Conservation (phyloP, 1,140 invertebrate genomes). For the Lycorma delicatula region DNA sequence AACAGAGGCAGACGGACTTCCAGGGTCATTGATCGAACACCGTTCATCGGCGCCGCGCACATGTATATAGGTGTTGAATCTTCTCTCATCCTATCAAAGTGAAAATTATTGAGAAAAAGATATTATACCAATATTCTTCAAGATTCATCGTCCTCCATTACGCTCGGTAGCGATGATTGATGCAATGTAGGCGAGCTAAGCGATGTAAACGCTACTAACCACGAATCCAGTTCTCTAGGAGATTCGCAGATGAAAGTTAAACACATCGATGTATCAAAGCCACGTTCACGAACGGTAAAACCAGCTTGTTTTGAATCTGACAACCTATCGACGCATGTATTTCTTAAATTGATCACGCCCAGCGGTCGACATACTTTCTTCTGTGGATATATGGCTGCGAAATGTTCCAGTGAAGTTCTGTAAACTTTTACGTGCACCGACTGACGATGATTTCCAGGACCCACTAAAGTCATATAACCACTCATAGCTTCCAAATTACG, state of each 20-base stretch:
- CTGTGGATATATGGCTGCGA: constrained; percentile 55
- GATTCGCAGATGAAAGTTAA: constrained; percentile 49
- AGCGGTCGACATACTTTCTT: constrained; percentile 52
- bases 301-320: constrained; percentile 39
- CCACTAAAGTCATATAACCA: constrained; percentile 49
- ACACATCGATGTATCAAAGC: constrained; percentile 48
- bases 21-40: too few relatives aligned
- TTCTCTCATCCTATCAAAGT: too few relatives aligned
- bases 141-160: constrained; percentile 51
- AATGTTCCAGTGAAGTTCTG: constrained; percentile 54
- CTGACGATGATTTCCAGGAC: constrained; percentile 47
- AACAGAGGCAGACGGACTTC: too few relatives aligned
- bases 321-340: constrained; percentile 45
- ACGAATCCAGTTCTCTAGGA: constrained; percentile 49
- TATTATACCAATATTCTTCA: too few relatives aligned
- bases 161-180: constrained; percentile 48
- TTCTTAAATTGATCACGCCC: constrained; percentile 52
- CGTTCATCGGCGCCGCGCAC: too few relatives aligned
- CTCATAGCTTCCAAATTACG: constrained; percentile 52
- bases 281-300: constrained; percentile 49
- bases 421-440: constrained; percentile 55
- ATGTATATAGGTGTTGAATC: too few relatives aligned
- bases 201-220: constrained; percentile 51
- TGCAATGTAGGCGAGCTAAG: constrained; percentile 42
- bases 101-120: too few relatives aligned